Base-by-base conservation (phyloP, 2,888 invertebrate genomes). In the Caenorhabditis sp. region DNA sequence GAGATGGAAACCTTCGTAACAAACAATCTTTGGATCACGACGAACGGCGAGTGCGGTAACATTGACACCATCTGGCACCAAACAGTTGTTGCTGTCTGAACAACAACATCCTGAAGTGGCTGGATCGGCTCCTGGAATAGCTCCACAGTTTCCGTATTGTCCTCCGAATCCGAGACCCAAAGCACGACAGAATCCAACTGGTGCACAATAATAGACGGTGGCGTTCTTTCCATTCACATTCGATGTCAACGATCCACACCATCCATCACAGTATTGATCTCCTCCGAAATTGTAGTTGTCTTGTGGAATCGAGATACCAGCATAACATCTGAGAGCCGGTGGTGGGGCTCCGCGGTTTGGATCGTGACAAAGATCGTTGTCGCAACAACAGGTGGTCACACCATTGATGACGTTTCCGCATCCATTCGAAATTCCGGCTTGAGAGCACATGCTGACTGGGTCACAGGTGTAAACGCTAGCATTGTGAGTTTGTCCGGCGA, bases 401-500 rank as follows among this genome's bases (percentile, higher is more conserved):
- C 77, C 77, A 73, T 70, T 73, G 26, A 65, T 69, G 36, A 69
- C 67, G 23, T 61, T 58, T 49, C 58, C 59, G 58, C 79, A 78
- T 60, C 61, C 58, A 64, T 74, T 69, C 21, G 64, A 37, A 1
- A 66, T 58, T 58, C 59, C 62, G 19, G 76, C 60, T 14, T 58
- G 59, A 53, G 37, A 51, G 66, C 80, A 80, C 67, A 80, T 50
- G 54, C 64, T 65, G 21, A 74, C 68, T 27, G 80, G 80, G 49
- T 80, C 80, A 60, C 80, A 80, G n/a, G 80, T 70, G 75, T 78
- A 80, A 55, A 80, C 60, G 27, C 74, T 65, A 50, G 76, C 80
- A 55, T 60, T 62, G 54, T 62, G 53, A 14, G 49, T 12, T 10
- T 36, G 27, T 51, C 70, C 70, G 31, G 68, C 68, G 64, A 63